These are phyloP conservation scores for Zaprionus kolodkinae DNA, from an alignment of 1,140 invertebrate genomes.

Conservation along the genomic window DNA sequence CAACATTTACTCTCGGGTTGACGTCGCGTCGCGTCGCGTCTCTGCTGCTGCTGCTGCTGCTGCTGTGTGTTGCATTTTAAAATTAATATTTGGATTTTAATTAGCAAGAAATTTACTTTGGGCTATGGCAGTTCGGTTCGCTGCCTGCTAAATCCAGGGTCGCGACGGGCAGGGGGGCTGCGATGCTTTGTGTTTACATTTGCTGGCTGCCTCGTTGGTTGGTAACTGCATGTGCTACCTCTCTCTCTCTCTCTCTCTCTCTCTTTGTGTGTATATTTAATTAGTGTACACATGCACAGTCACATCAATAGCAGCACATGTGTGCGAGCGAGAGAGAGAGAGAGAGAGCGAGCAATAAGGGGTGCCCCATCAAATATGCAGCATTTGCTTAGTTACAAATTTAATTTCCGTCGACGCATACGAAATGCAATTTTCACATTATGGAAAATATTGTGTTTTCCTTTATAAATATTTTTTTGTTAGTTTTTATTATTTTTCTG, in stretches of 20 bases:
- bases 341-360: no score
- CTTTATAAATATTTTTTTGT: neutral
- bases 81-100: conserved; percentile 83
- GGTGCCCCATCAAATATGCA: conserved; percentile 73
- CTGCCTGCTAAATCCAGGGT: conserved; percentile 11
- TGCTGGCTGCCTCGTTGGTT: conserved; percentile 26
- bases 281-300: conserved; percentile 65
- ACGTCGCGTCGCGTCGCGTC: neutral
- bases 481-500: neutral
- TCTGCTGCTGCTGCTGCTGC: neutral
- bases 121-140: conserved; percentile 64
- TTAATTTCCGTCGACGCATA: conserved; percentile 63
- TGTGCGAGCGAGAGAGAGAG: neutral
- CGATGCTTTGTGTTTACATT: conserved; percentile 74
- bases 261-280: conserved; percentile 67
- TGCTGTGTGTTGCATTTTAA: conserved; percentile 70
- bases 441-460: conserved; percentile 20
- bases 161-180: neutral
- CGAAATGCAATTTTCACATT: conserved; percentile 50
- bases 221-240: conserved; percentile 39
- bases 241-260: conserved; percentile 41
- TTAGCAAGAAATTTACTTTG: conserved; percentile 82
- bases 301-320: conserved; percentile 46
- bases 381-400: conserved; percentile 79
- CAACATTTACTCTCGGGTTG: conserved; percentile 18